Percentiles rank a stretch among this genome's conserved stretches.
These are phyloP conservation scores for Ganaspis sp. DNA, from an alignment of 1,140 invertebrate genomes.

Conservation along the genomic window DNA sequence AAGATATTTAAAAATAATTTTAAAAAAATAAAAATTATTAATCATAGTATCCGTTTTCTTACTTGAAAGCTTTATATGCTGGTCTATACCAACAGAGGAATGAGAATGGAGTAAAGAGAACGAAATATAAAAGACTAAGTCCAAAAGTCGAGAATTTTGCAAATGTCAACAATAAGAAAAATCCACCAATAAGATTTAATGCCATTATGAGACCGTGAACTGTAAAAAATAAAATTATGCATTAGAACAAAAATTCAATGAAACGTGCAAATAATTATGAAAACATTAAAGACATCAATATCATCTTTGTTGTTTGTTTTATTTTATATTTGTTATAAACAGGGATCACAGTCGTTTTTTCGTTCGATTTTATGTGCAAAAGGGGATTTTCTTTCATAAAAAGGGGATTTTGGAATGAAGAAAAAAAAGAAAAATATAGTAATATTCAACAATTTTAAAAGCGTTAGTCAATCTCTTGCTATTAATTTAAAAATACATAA, in stretches of 20 bases:
- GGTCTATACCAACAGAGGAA: conserved; percentile 98
- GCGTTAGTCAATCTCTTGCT: too few species aligned
- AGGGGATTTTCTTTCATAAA: too few species aligned
- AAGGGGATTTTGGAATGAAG: too few species aligned
- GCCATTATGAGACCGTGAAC: conserved; percentile 92
- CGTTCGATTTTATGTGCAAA: too few species aligned
- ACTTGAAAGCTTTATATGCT: conserved; percentile 91
- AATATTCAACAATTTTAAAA: too few species aligned
- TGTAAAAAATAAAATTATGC: conserved; percentile 76
- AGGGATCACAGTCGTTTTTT: too few species aligned
- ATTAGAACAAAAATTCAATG: background rate
- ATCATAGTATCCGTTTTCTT: conserved; percentile 52
- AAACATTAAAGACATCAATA: too few species aligned
- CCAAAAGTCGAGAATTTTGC: conserved; percentile 88
- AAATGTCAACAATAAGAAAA: conserved; percentile 82
- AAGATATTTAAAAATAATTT: conserved; percentile 35
- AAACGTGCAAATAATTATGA: background rate
- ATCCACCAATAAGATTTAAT: conserved; percentile 90
- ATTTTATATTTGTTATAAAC: too few species aligned
- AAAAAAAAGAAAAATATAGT: too few species aligned
- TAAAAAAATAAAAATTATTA: background rate
- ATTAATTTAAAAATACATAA: too few species aligned
- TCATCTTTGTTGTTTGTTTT: too few species aligned
- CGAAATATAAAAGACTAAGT: conserved; percentile 91
- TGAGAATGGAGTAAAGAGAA: conserved; percentile 96